Percentiles rank a stretch among this genome's conserved stretches.
Conservation (phyloP, 2,888 invertebrate species). For the Patella ulyssiponensis region DNA sequence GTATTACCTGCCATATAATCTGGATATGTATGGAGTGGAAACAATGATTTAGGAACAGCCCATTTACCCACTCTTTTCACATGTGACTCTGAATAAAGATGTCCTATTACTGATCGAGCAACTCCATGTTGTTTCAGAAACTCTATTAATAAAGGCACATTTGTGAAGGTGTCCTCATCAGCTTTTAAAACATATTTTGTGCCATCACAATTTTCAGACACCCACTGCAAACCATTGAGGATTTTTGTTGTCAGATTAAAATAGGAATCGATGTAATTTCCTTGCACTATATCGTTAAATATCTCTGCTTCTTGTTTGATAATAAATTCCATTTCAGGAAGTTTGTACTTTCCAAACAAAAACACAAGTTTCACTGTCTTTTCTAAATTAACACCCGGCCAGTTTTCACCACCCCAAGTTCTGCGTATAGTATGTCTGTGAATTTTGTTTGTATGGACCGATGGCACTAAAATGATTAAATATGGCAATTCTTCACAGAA, state of each 20-base stretch:
- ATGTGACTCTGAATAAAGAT: neutral
- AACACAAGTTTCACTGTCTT: neutral
- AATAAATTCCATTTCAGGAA: neutral
- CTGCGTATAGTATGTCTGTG: neutral
- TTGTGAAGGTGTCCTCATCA: neutral
- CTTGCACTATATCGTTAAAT: constrained; percentile 4
- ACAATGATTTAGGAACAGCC: neutral
- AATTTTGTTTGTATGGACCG: neutral
- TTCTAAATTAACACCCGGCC: neutral
- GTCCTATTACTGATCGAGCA: neutral
- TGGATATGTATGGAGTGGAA: neutral
- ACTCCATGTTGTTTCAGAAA: neutral
- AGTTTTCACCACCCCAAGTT: neutral
- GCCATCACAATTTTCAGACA: neutral
- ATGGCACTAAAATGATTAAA: neutral
- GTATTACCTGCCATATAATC: constrained; percentile 1
- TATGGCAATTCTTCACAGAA: neutral
- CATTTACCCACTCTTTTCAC: constrained; percentile 6
- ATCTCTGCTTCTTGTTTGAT: neutral
- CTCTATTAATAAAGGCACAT: neutral
- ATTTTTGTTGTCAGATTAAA: neutral
- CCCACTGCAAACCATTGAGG: neutral
- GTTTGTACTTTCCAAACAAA: neutral
- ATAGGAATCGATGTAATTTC: neutral
- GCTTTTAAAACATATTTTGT: constrained; percentile 1